A percentile compares a stretch with the other conserved stretches of the same genome.
Evolutionary conservation across 2,888 invertebrate genomes (phyloP).

Genomic region (Agrilus cyanescens): DNA sequence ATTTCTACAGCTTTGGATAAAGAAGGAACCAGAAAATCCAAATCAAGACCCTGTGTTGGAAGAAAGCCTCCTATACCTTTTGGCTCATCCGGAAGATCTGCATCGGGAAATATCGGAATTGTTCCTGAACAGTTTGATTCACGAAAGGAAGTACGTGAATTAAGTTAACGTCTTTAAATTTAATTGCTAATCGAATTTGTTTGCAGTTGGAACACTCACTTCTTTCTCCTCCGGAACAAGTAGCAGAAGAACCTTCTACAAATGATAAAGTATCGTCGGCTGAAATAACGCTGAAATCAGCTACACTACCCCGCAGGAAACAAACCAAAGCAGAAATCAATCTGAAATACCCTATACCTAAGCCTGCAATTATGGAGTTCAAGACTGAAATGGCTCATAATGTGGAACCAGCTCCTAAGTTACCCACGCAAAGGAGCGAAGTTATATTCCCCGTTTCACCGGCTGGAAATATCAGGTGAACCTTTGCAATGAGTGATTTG

Average conservation of each 20-base stretch:
- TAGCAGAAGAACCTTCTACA: conserved; percentile 18
- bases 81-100: conserved; percentile 41
- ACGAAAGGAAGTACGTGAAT: too few species aligned
- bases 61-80: conserved; percentile 56
- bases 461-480: conserved; percentile 20
- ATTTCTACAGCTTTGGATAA: conserved; percentile 56
- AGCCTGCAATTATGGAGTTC: conserved; percentile 39
- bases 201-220: conserved; percentile 14
- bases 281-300: conserved; percentile 54
- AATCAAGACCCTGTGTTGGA: conserved; percentile 34
- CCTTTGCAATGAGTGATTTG: background rate
- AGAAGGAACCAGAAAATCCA: conserved; percentile 35
- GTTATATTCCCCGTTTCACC: conserved; percentile 43
- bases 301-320: conserved; percentile 52
- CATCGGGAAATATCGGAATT: conserved; percentile 44
- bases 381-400: conserved; percentile 51
- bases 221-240: conserved; percentile 12
- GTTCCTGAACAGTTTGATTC: conserved; percentile 13
- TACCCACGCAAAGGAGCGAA: conserved; percentile 41
- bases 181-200: too few species aligned
- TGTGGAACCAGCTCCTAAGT: conserved; percentile 34
- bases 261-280: conserved; percentile 47
- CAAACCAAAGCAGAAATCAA: conserved; percentile 53
- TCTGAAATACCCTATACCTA: conserved; percentile 39
- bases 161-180: too few species aligned